Conservation (phyloP, 2,113 vertebrate species). For the Ia io region DNA sequence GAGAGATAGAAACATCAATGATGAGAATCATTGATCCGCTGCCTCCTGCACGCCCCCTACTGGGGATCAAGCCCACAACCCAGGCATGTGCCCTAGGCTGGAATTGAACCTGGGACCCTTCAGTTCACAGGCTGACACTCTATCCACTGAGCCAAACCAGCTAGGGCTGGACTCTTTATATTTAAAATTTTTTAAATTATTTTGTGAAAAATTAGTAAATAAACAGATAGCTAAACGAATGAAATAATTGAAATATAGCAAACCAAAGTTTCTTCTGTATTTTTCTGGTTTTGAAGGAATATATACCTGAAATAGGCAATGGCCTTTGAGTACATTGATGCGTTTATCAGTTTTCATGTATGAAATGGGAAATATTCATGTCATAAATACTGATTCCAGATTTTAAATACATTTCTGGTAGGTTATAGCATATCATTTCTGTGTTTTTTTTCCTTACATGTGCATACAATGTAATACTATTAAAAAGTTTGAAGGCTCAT, state of each 20-base stretch:
- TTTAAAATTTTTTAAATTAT: background rate
- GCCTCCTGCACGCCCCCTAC: too few relatives aligned
- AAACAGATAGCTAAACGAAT: background rate
- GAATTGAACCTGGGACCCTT: too few relatives aligned
- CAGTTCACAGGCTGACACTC: too few relatives aligned
- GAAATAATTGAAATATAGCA: background rate
- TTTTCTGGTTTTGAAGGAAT: background rate
- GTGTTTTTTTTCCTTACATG: background rate
- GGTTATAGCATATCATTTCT: background rate
- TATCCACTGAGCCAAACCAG: too few relatives aligned
- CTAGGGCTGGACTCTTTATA: background rate
- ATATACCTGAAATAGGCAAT: background rate
- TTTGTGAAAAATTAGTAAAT: conserved; percentile 8
- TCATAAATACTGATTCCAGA: background rate
- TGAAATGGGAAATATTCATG: background rate
- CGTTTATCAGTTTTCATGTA: background rate
- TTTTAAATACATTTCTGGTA: background rate
- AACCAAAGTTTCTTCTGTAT: background rate
- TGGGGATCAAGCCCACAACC: too few relatives aligned
- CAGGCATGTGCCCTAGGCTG: too few relatives aligned
- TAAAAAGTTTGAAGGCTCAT: background rate
- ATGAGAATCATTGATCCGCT: too few relatives aligned
- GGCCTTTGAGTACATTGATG: background rate
- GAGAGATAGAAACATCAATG: too few relatives aligned
- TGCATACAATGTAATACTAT: background rate